phyloP scores from a whole-genome alignment of 2,888 invertebrate genomes.

The Acrobasis consociella region DNA sequence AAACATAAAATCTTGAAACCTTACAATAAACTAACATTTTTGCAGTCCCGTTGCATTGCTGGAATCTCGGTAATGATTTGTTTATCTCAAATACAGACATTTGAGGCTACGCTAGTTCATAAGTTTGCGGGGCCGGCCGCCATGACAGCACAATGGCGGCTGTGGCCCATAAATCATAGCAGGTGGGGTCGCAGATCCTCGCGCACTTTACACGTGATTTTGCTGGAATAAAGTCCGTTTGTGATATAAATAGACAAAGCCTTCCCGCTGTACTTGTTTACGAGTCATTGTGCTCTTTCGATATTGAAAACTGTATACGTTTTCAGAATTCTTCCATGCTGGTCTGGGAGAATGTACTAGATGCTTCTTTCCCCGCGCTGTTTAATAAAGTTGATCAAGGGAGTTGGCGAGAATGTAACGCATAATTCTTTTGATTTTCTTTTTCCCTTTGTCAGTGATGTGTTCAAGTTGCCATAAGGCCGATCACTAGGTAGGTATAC shows the following conservation, averaged over 20 bases:
- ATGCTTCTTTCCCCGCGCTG: too few relatives aligned
- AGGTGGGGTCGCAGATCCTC: conserved; percentile 50
- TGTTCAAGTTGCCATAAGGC: too few relatives aligned
- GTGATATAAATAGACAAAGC: conserved; percentile 13
- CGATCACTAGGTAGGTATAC: too few relatives aligned
- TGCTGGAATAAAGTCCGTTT: conserved; percentile 13
- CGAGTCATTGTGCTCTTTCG: neutral
- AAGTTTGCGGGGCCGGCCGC: conserved; percentile 56
- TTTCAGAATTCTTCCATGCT: too few relatives aligned
- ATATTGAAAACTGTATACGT: neutral
- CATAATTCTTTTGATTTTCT: too few relatives aligned
- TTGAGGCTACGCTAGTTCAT: conserved; percentile 63
- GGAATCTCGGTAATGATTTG: conserved; percentile 30
- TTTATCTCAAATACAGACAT: conserved; percentile 49
- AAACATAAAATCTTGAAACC: too few relatives aligned
- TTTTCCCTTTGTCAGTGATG: too few relatives aligned
- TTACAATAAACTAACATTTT: neutral
- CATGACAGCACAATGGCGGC: conserved; percentile 71
- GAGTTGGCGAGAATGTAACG: too few relatives aligned
- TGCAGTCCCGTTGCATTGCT: conserved; percentile 4
- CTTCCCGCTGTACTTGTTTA: conserved; percentile 8
- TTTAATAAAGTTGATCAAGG: too few relatives aligned
- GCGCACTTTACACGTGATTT: conserved; percentile 18
- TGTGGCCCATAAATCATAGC: conserved; percentile 69
- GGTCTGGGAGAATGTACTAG: too few relatives aligned